Conservation (phyloP, 2,888 invertebrate species). For the Heterodera filipjevi region DNA sequence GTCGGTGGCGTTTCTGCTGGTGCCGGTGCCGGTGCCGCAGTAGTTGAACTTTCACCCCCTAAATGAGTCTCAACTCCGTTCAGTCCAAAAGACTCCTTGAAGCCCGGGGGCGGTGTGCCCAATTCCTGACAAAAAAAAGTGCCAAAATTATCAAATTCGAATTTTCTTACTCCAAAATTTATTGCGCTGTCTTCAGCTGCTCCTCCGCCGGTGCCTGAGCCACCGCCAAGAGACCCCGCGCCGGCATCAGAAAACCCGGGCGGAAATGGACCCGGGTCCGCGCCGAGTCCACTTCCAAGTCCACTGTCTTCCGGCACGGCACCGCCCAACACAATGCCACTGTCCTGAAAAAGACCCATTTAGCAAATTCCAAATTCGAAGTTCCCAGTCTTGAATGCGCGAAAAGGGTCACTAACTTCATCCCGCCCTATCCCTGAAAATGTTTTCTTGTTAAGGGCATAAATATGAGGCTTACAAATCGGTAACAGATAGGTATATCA, state of each 20-base stretch:
- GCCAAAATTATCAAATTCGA: not conserved
- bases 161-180: constrained; percentile 33
- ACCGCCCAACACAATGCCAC: constrained; percentile 15
- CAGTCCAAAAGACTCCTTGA: constrained; percentile 43
- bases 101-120: constrained; percentile 46
- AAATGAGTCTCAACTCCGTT: constrained; percentile 37
- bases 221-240: constrained; percentile 31
- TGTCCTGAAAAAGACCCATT: not conserved
- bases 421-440: too few relatives aligned
- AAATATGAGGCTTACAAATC: too few relatives aligned
- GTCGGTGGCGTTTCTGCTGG: constrained; percentile 34
- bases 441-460: too few relatives aligned
- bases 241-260: constrained; percentile 44
- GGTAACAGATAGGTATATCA: too few relatives aligned
- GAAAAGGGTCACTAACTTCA: too few relatives aligned
- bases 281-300: not conserved
- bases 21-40: constrained; percentile 16
- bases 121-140: constrained; percentile 9
- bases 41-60: not conserved
- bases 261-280: constrained; percentile 39
- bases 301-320: constrained; percentile 5
- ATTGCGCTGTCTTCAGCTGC: constrained; percentile 36
- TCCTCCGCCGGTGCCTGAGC: constrained; percentile 9
- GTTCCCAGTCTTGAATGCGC: too few relatives aligned
- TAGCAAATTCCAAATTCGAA: not conserved